Conservation (phyloP, 1,140 invertebrate species). For the Phortica variegata region DNA sequence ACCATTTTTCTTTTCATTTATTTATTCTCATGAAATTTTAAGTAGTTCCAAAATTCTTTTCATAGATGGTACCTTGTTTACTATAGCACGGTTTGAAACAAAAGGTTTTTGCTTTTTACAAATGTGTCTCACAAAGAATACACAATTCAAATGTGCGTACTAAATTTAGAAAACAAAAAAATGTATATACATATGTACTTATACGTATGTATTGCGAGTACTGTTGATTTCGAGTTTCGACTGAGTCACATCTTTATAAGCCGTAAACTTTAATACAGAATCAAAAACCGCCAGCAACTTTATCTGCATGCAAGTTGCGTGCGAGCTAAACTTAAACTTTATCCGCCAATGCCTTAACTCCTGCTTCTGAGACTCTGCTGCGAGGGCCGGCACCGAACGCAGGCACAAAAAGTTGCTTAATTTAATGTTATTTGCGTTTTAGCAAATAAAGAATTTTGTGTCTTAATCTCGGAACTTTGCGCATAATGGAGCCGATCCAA, state of each 20-base stretch:
- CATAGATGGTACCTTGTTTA: too few species aligned
- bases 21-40: neutral
- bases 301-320: constrained; percentile 22
- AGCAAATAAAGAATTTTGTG: constrained; percentile 57
- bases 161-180: neutral
- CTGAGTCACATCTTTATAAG: constrained; percentile 52
- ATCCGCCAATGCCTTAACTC: constrained; percentile 15
- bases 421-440: constrained; percentile 57
- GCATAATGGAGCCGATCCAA: constrained; percentile 1
- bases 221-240: too few species aligned
- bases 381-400: neutral
- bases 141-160: neutral
- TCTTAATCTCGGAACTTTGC: constrained; percentile 56
- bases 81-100: too few species aligned
- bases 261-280: constrained; percentile 44
- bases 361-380: constrained; percentile 3
- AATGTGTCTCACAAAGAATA: too few species aligned
- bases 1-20: neutral
- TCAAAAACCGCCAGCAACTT: constrained; percentile 53
- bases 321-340: constrained; percentile 1
- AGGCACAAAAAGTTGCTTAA: constrained; percentile 52
- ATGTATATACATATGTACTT: constrained; percentile 8
- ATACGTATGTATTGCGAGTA: constrained; percentile 20
- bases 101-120: too few species aligned
- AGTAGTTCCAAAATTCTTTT: neutral